Evolutionary conservation across 1,140 invertebrate species (phyloP), one percentile per base, ranked within the genome.

Genomic region (Rhagoletis zephyria): DNA sequence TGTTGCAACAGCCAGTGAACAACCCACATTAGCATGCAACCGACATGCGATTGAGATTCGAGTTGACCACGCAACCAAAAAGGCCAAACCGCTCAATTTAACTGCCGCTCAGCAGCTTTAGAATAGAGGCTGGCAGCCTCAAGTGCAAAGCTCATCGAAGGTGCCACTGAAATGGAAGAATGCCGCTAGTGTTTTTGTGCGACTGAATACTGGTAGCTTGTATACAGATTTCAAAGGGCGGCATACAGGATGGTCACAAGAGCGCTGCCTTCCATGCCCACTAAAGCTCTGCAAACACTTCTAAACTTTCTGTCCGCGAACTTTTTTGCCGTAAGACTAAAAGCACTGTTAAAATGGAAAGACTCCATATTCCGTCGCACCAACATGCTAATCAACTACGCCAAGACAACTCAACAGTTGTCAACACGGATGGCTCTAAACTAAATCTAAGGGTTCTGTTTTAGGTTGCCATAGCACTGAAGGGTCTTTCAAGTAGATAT

Each of bases 11-110:
- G 42, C 16, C 74, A 81, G 16, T 81, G 74, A 81, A 81, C 10
- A 88, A 88, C 89, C 88, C 89, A 92, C 91, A 92, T 92, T 92
- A 92, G 91, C 91, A 45, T 90, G 90, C 91, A 92, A 92, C 92
- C 91, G 92, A 92, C 91, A 92, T 92, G 91, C 90, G 91, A 92
- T 92, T 92, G 91, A 92, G 91, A 92, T 92, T 90, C 91, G 90
- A 86, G 56, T 42, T n/a, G 67, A 4, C 2, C 16, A 2, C 40
- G n/a, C 30, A 67, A 40, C 12, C 70, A 74, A 7, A 74, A 74
- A 30, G n/a, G 30, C 30, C 30, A 30, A 30, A 30, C 42, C 42
- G 4, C 16, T 42, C 16, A 67, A 3, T 42, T 65, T 16, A 74
- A n/a, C 12, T 89, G 89, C 89, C 88, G 56, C n/a, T n/a, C 30